These are phyloP conservation scores for Mallotus villosus DNA, from an alignment of 2,797 vertebrate genomes.

Conservation along the genomic window DNA sequence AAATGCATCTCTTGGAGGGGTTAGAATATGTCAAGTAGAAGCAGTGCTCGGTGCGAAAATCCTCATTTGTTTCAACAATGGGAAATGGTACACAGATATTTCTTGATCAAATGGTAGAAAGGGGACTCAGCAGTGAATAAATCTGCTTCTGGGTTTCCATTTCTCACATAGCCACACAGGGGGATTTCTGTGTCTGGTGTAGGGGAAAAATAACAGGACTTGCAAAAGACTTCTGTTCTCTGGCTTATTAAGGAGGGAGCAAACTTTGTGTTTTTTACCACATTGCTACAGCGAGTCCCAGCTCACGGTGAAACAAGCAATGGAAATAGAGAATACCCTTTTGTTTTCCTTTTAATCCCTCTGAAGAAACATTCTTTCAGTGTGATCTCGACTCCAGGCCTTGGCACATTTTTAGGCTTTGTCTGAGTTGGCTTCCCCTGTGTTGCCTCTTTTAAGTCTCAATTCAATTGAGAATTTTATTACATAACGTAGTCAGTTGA, in stretches of 20 bases:
- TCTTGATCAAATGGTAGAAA: conserved; percentile 54
- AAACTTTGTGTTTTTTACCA: conserved; percentile 54
- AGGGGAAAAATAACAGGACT: conserved; percentile 36
- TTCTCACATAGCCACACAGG: conserved; percentile 56
- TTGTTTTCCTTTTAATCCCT: conserved; percentile 56
- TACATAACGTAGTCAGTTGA: neutral
- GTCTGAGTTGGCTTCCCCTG: conserved; percentile 24
- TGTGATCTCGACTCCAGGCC: conserved; percentile 51
- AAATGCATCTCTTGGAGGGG: conserved; percentile 40
- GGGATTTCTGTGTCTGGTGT: conserved; percentile 61
- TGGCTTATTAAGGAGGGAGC: conserved; percentile 58
- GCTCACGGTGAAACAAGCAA: conserved; percentile 44
- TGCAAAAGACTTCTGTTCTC: conserved; percentile 43
- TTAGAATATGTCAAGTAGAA: conserved; percentile 26
- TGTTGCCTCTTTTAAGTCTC: conserved; percentile 37
- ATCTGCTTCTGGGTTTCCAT: conserved; percentile 52
- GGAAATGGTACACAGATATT: conserved; percentile 51
- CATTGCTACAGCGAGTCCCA: conserved; percentile 54
- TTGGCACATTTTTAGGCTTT: conserved; percentile 45
- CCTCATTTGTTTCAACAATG: conserved; percentile 59
- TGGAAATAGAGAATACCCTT: conserved; percentile 43
- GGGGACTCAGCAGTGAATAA: conserved; percentile 56
- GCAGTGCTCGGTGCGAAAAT: conserved; percentile 30
- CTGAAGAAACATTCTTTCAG: conserved; percentile 55
- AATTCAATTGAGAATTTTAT: conserved; percentile 8